phyloP scores from a whole-genome alignment of 1,140 invertebrate species.

The Plectrocnemia conspersa region DNA sequence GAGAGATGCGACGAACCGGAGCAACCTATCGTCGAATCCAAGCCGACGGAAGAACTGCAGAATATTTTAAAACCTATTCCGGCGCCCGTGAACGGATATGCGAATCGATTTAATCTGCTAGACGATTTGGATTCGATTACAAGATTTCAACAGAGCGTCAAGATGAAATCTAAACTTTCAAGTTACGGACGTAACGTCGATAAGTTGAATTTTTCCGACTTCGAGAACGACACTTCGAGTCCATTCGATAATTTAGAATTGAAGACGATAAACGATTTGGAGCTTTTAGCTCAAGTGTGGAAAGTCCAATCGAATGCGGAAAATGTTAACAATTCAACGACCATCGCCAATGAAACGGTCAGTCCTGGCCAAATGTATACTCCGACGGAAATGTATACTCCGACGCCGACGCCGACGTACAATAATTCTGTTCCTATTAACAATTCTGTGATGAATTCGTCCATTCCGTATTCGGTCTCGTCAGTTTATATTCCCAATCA shows the following conservation, averaged over 20 bases:
- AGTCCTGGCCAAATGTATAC: conserved; percentile 17
- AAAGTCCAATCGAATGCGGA: conserved; percentile 36
- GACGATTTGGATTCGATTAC: conserved; percentile 49
- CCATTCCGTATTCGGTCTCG: conserved; percentile 5
- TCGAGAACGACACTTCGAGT: conserved; percentile 83
- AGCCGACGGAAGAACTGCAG: neutral
- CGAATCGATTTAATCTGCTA: conserved; percentile 41
- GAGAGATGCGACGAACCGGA: neutral
- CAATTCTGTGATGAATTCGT: conserved; percentile 5
- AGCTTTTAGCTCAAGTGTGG: conserved; percentile 72
- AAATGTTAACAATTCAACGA: neutral
- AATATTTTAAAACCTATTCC: conserved; percentile 36
- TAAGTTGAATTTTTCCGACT: conserved; percentile 67
- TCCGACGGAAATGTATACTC: conserved; percentile 15
- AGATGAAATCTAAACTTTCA: conserved; percentile 36
- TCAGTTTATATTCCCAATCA: conserved; percentile 1
- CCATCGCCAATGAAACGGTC: neutral
- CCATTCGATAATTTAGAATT: conserved; percentile 88
- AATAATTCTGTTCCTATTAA: neutral
- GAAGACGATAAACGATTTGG: conserved; percentile 86
- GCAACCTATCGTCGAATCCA: neutral
- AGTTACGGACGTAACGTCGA: conserved; percentile 40
- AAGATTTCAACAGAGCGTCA: conserved; percentile 35
- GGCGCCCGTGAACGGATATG: conserved; percentile 33
- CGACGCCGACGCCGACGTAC: conserved; percentile 11